A percentile compares a stretch with the other conserved stretches of the same genome.
These are phyloP conservation scores for Venustaconcha ellipsiformis DNA, from an alignment of 1,140 invertebrate genomes.

Conservation along the genomic window DNA sequence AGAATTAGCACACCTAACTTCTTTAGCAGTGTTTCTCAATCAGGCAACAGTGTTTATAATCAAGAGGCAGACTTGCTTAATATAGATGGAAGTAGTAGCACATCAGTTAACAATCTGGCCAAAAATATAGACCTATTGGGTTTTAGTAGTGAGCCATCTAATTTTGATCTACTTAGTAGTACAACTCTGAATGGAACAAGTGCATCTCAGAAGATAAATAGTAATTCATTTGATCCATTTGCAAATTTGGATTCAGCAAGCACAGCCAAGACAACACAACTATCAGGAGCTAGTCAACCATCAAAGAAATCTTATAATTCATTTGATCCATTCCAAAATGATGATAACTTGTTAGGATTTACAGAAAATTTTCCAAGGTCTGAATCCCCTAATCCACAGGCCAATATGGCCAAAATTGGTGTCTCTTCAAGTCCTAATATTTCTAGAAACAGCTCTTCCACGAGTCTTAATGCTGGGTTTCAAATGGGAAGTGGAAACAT, in stretches of 20 bases:
- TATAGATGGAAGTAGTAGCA: slow-evolving; percentile 11
- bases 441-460: slow-evolving; percentile 38
- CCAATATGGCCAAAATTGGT: neutral
- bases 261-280: too few species aligned
- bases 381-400: neutral
- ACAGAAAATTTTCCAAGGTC: neutral
- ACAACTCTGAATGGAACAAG: slow-evolving; percentile 11
- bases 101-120: slow-evolving; percentile 22
- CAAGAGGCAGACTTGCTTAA: slow-evolving; percentile 27
- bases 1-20: neutral
- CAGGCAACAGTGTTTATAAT: slow-evolving; percentile 8
- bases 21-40: neutral
- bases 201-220: neutral
- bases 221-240: slow-evolving; percentile 48
- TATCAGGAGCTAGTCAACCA: neutral
- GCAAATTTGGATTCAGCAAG: slow-evolving; percentile 16
- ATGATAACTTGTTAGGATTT: slow-evolving; percentile 41
- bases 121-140: slow-evolving; percentile 49
- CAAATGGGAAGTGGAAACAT: slow-evolving; percentile 15
- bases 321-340: slow-evolving; percentile 57
- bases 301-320: slow-evolving; percentile 26
- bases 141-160: slow-evolving; percentile 58
- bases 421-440: slow-evolving; percentile 31
- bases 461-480: slow-evolving; percentile 27
- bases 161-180: slow-evolving; percentile 76